Percentiles rank a stretch among this genome's conserved stretches.
Evolutionary conservation across 1,140 invertebrate genomes (phyloP).

Genomic region (Platorchestia sp.): DNA sequence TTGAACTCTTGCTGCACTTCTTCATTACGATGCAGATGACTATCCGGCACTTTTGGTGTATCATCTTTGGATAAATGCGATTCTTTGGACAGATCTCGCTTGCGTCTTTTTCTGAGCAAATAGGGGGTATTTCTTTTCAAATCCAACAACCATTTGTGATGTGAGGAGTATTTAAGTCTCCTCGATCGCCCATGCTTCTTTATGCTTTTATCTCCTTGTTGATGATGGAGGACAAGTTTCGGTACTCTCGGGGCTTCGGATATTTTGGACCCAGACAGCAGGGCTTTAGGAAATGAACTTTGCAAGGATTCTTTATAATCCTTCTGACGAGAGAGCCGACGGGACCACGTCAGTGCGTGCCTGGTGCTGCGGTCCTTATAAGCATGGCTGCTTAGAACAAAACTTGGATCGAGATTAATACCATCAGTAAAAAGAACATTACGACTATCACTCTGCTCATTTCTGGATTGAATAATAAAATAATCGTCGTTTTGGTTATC

Average conservation of each 20-base stretch:
- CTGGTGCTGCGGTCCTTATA: not conserved
- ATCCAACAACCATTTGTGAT: not conserved
- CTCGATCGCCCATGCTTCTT: not conserved
- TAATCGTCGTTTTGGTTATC: not conserved
- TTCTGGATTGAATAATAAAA: not conserved
- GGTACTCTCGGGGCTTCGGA: not conserved
- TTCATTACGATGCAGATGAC: not conserved
- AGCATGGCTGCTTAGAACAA: not conserved
- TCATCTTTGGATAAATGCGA: not conserved
- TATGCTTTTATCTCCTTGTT: not conserved
- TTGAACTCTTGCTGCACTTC: not conserved
- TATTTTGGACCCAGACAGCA: not conserved
- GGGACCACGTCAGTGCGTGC: not conserved
- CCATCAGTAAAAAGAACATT: not conserved
- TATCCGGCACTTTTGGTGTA: not conserved
- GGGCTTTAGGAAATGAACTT: not conserved
- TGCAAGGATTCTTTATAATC: not conserved
- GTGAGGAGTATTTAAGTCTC: not conserved
- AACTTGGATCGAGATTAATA: not conserved
- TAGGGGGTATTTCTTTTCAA: slow-evolving; percentile 15
- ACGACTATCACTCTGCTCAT: not conserved
- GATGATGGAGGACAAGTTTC: not conserved
- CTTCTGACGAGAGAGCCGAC: not conserved
- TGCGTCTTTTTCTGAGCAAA: slow-evolving; percentile 19
- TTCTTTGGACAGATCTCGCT: slow-evolving; percentile 5